Evolutionary conservation across 2,888 invertebrate genomes (phyloP), one percentile per base, ranked within the genome.

Genomic region (Apotomis betuletana): DNA sequence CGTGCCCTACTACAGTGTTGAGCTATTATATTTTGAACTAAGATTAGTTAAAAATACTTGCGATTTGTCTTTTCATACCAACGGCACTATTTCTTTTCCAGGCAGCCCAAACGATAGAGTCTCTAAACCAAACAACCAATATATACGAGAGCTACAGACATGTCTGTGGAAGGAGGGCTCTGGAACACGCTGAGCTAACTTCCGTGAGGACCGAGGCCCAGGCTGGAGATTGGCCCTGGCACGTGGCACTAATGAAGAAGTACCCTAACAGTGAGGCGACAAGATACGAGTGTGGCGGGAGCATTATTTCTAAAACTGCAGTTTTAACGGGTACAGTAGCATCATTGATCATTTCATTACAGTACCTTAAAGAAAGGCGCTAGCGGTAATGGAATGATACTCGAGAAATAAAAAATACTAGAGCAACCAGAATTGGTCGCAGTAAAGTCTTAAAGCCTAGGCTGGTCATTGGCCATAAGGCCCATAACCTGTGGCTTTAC

Each of bases 181-280:
- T 91, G 38, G 80, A 84, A n/a, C 83, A 89, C 70, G 85, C 89
- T 3, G 92, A 92, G 74, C 72, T 92, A 74, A 84, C 84, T 3
- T 86, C 88, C 4, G 79, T 90, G 9, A 81, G 86, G 54, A 87
- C 90, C 0, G 86, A 88, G 46, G 85, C 91, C 0, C 79, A 79
- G 38, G 81, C 88, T 5, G 92, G 92, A 0, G 92, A 92, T 75
- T 92, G 91, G 91, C 92, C 92, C 0, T 92, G 92, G 92, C 92
- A 92, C 75, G 90, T 90, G 0, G 92, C 92, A 15, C 78, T 92
- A 3, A 75, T 90, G 27, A 75, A 89, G 38, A 84, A 72, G 49
- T 75, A 84, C 38, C 74, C 69, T 2, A 75, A 73, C 3, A 76
- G 76, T 0, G 79, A 79, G 12, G 65, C 73, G 0, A 74, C 78